Evolutionary conservation across 2,888 invertebrate genomes (phyloP), one percentile per base, ranked within the genome.

Genomic region (Hydropsyche betteni): DNA sequence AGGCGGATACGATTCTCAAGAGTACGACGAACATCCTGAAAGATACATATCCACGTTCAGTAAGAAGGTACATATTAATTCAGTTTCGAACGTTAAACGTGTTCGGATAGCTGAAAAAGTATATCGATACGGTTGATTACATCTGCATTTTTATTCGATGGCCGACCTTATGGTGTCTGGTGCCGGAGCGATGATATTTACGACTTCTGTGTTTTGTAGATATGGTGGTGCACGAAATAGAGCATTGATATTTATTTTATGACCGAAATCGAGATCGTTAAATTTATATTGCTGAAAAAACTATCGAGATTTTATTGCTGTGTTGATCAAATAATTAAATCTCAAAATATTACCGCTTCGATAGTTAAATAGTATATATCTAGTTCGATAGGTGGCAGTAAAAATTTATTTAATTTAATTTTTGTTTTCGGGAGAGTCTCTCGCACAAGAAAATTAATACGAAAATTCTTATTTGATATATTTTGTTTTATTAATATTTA

Each of bases 1-100:
- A 0, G 98, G 97, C 1, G 94, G 94, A 0, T 99, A 97, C 83
- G 94, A 98, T 84, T 88, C 93, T 1, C 85, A 88, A 74, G 93
- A 91, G 73, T 99, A 97, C 84, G 96, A 97, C 74, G 92, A 94
- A 80, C 92, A 94, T 83, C 99, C 99, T 0, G 96, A 98, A 82
- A 88, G 93, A 81, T 99, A 99, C 83, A 94, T 95, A 74, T 99
- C 99, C 4, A 96, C 94, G 0, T 99, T 99, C 84, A 96, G 96
- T 80, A 95, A 95, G 82, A 96, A 94, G 87, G 93, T 93, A 82
- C 77, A 10, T 70, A 38, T 16, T 24, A 50, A 51, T 52, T 51
- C 33, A 10, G 44, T 10, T 44, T 10, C 44, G 44, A 44, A 44
- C 44, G 10, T 44, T 8, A 44, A 44, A 44, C 10, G 16, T 68